Percentiles rank a stretch among this genome's conserved stretches.
phyloP scores from a whole-genome alignment of 2,797 vertebrate genomes.

The Paramormyrops hopkinsi region DNA sequence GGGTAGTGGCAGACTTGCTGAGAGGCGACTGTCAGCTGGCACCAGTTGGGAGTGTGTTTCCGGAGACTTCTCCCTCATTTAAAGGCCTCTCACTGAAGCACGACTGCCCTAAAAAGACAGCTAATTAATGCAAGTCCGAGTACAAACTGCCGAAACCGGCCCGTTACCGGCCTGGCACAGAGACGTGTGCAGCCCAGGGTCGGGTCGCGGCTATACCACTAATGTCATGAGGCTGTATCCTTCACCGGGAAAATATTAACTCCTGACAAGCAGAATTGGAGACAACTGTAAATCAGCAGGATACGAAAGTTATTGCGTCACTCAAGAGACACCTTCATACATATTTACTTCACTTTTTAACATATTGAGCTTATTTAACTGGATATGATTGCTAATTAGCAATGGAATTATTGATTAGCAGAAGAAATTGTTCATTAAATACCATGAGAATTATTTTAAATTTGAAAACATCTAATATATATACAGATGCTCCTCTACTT shows the following conservation, averaged over 20 bases:
- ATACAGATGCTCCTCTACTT: not conserved
- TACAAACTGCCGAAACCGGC: constrained; percentile 37
- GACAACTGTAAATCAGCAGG: not conserved
- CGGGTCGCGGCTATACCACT: not conserved
- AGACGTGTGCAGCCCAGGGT: constrained; percentile 29
- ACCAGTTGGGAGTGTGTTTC: constrained; percentile 57
- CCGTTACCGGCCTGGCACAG: constrained; percentile 27
- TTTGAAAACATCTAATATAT: not conserved
- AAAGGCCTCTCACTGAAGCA: constrained; percentile 47
- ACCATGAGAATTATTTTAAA: not conserved
- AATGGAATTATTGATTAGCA: not conserved
- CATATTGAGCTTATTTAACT: not conserved
- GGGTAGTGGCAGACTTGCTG: not conserved
- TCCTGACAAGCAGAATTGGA: not conserved
- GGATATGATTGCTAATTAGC: not conserved
- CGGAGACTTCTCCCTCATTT: constrained; percentile 56
- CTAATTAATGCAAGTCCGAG: constrained; percentile 51
- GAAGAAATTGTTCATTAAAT: not conserved
- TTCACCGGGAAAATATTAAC: not conserved
- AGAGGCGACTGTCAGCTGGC: constrained; percentile 19
- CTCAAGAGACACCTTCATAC: not conserved
- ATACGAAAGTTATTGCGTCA: not conserved
- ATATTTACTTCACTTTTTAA: not conserved
- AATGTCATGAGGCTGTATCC: not conserved
- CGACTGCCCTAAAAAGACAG: constrained; percentile 47